These are phyloP conservation scores for Merops nubicus DNA, from an alignment of 2,113 vertebrate species.

Conservation along the genomic window DNA sequence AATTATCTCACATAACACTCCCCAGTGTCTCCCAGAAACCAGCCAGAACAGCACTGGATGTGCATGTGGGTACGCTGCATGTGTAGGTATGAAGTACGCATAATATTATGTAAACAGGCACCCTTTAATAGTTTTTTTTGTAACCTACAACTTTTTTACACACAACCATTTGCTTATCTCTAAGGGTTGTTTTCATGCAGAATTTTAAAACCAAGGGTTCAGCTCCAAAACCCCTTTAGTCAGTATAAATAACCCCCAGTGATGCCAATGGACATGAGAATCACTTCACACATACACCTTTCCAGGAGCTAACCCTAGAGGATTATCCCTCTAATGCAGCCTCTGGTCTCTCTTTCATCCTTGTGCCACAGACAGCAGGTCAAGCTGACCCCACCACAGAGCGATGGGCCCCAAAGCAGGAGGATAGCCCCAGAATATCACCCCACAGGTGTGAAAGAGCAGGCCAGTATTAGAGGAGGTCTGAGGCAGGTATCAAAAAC, in stretches of 20 bases:
- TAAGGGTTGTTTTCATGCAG: neutral
- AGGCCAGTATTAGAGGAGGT: neutral
- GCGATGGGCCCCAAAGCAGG: neutral
- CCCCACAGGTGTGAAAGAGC: rapidly evolving
- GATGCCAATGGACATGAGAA: neutral
- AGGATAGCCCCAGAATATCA: neutral
- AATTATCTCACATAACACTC: neutral
- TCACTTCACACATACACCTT: neutral
- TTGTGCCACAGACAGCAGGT: neutral
- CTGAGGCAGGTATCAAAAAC: neutral
- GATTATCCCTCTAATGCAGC: neutral
- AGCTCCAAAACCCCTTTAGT: neutral
- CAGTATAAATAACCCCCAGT: neutral
- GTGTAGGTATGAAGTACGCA: neutral
- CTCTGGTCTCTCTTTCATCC: neutral
- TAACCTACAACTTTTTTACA: neutral
- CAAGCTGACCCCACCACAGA: neutral
- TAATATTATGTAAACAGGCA: neutral
- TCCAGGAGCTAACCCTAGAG: neutral
- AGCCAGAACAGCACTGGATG: neutral
- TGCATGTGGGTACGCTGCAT: rapidly evolving
- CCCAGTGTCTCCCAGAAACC: neutral
- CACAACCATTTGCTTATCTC: neutral
- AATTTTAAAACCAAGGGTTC: neutral
- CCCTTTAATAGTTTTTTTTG: neutral